Evolutionary conservation across 1,140 invertebrate genomes (phyloP), one percentile per base, ranked within the genome.

Genomic region (Capitella teleta): DNA sequence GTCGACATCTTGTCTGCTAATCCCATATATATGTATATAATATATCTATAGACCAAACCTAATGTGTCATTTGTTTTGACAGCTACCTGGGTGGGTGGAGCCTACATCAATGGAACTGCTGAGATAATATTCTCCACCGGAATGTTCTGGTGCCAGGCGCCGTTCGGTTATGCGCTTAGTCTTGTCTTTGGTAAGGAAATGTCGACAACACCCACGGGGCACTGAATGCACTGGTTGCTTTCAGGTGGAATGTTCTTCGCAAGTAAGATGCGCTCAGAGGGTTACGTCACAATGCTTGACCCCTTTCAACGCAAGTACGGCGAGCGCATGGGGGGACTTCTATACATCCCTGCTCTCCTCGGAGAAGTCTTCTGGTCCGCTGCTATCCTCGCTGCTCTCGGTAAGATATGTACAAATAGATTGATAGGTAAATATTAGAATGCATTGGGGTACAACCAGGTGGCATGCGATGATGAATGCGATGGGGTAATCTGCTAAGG

Each of bases 61-160:
- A 10, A 10, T 32, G 30, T 32, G 30, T 44, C 8, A 25, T 25
- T n/a, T 21, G 24, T 12, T 41, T 47, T 57, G 59, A 36, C 68
- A 84, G 93, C 93, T 19, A 97, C 92, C n/a, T 97, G 94, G 94
- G 93, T 98, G 12, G 94, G 94, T 48, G 94, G 94, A 28, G 94
- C 92, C 26, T 98, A 97, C 75, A 98, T 98, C 64, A 98, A 97
- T 69, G 94, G 94, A 54, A 96, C 94, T 37, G 92, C 94, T 2
- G 93, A 98, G 74, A 86, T 85, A 5, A 88, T 96, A 55, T 96
- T 92, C 73, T 90, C 84, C 14, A 38, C 51, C 42, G 92, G 92
- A 0, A 70, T 97, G 52, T 79, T 95, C 2, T 95, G 92, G 86
- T 96, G 91, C 68, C 94, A 97, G 74, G 94, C 93, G 30, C 94